Percentiles rank a stretch among this genome's conserved stretches.
phyloP scores from a whole-genome alignment of 35 echinoderm and acorn worm genomes.

The Apostichopus parvimensis region DNA sequence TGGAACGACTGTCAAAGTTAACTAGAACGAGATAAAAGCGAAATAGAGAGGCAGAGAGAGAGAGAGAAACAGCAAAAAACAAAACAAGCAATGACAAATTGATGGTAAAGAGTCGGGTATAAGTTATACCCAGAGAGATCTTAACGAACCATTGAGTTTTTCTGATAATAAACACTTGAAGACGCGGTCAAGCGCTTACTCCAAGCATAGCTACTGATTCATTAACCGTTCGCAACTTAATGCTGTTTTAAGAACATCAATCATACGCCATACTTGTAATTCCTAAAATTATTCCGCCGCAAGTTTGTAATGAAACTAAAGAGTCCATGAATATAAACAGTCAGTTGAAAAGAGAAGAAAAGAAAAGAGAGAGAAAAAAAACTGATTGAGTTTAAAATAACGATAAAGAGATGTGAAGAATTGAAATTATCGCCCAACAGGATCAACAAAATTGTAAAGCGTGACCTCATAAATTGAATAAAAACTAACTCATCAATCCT shows the following conservation, averaged over 20 bases:
- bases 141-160: conserved; percentile 46
- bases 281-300: conserved; percentile 38
- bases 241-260: conserved; percentile 32
- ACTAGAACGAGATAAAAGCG: background rate
- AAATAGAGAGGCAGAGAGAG: background rate
- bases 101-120: no score
- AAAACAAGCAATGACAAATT: conserved; percentile 8
- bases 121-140: no score
- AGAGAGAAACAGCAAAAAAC: background rate
- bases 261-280: conserved; percentile 32
- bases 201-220: conserved; percentile 4
- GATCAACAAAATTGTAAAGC: background rate
- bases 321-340: conserved; percentile 33
- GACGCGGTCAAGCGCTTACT: background rate
- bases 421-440: no score
- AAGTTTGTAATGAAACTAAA: conserved; percentile 20
- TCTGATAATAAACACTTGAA: conserved; percentile 39
- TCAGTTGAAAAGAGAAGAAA: background rate
- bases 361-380: background rate
- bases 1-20: background rate
- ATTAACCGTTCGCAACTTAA: conserved; percentile 41
- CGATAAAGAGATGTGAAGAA: background rate
- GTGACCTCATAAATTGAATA: conserved; percentile 31
- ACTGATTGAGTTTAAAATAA: background rate
- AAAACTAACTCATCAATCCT: background rate